Base-by-base conservation (phyloP, 2,113 vertebrate species). In the Chloebia gouldiae region DNA sequence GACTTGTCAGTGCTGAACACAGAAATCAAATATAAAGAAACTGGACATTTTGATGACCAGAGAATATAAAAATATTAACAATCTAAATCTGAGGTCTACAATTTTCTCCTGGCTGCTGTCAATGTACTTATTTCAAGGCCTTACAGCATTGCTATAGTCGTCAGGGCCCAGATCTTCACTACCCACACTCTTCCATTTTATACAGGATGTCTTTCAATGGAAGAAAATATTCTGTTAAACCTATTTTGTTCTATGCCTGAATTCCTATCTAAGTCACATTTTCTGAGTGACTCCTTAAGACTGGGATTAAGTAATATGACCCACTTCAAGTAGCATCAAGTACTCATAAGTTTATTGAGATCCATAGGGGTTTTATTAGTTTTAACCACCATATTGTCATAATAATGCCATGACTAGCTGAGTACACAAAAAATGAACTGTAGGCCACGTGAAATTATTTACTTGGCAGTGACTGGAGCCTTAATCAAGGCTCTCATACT, bases 61-160 rank as follows among this genome's bases (percentile, higher is more conserved):
- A 78, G 8, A 86, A 73, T n/a, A 28, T 37, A 54, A 79, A 91
- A 85, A 76, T 42, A 76, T 39, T 49, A 49, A 28, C 19, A 37
- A 9, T 3, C 24, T 83, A 73, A 77, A 66, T 49, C 16, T 39
- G 7, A 90, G 20, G 12, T 81, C 15, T 51, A 50, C 47, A 0
- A 61, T 75, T 95, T 11, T 81, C 15, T 89, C 8, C 9, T 28
- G 7, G 8, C 54, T 72, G 59, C 78, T 39, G 11, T 53, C 35
- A 63, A 3, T 22, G 2, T 17, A 39, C 23, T 73, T 78, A 53
- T 75, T 86, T 84, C 50, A 79, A 65, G n/a, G 19, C 33, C 19
- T 50, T 47, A 35, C 0, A 4, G 3, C 2, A 31, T 15, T 63
- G 17, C 8, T 71, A 3, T 0, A 0, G 20, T 40, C 40, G 49